Percentiles rank a stretch among this genome's conserved stretches.
Evolutionary conservation across 2,797 vertebrate species (phyloP).

Genomic region (Poecile montanus): DNA sequence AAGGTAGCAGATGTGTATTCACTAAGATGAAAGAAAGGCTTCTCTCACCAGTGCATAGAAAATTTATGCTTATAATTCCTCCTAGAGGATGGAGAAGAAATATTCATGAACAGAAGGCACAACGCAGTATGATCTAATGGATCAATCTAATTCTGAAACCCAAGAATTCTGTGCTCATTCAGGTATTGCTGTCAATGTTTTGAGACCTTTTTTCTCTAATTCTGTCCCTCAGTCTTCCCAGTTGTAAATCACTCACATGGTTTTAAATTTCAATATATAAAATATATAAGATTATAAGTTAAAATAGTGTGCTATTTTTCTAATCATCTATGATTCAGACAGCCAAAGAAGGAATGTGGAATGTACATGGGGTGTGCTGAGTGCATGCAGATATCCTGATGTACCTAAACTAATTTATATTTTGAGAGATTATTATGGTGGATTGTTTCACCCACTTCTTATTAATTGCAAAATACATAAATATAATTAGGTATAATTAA

Average conservation of each 20-base stretch:
- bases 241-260: neutral
- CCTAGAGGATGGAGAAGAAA: neutral
- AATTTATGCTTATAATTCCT: constrained; percentile 32
- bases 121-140: neutral
- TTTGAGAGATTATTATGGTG: neutral
- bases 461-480: neutral
- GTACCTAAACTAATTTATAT: neutral
- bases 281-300: neutral
- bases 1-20: constrained; percentile 30
- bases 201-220: neutral
- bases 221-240: neutral
- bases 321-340: neutral
- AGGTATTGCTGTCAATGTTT: neutral
- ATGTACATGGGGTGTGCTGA: neutral
- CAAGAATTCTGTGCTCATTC: neutral
- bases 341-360: neutral
- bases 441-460: neutral
- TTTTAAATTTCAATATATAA: neutral
- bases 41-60: constrained; percentile 11
- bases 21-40: constrained; percentile 20
- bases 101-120: constrained; percentile 12
- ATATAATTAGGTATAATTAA: neutral
- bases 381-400: neutral
- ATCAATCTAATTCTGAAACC: neutral
- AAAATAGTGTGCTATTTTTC: neutral